Percentiles rank a stretch among this genome's conserved stretches.
phyloP scores from a whole-genome alignment of 2,888 invertebrate genomes.

The Daptonema setosum region DNA sequence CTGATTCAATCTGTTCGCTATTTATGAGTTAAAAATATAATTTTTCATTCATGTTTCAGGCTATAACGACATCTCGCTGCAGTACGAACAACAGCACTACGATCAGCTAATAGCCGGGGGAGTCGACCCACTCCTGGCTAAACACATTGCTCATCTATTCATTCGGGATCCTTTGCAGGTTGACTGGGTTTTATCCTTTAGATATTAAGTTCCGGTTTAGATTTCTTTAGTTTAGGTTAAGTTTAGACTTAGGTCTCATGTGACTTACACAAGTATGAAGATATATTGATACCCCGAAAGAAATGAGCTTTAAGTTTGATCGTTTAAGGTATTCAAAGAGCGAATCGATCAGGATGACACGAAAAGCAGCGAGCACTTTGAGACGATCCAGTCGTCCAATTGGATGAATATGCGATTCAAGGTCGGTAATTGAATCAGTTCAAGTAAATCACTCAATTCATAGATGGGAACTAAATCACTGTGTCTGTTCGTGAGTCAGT shows the following conservation, averaged over 20 bases:
- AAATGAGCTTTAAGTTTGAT: no score
- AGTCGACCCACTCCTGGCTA: constrained; percentile 73
- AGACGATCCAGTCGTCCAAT: constrained; percentile 36
- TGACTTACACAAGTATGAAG: no score
- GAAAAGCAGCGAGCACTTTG: constrained; percentile 91
- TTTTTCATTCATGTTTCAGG: constrained; percentile 14
- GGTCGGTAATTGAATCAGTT: not conserved
- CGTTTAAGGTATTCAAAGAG: constrained; percentile 42
- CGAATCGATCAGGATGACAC: constrained; percentile 76
- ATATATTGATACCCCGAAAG: no score
- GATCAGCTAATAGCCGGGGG: constrained; percentile 58
- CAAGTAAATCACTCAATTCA: no score
- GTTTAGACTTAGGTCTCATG: no score
- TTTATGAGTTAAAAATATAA: no score
- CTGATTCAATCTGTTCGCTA: no score
- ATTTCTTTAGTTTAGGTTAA: no score
- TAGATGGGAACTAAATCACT: no score
- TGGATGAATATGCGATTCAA: constrained; percentile 27
- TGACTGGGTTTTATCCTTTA: no score
- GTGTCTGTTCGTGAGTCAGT: no score
- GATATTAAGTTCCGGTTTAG: no score
- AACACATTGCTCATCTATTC: constrained; percentile 91
- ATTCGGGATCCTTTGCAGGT: constrained; percentile 77
- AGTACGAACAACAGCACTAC: constrained; percentile 62
- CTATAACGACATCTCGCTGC: constrained; percentile 70